Evolutionary conservation across 2,113 vertebrate species (phyloP).

Genomic region (Cynoglossus semilaevis): DNA sequence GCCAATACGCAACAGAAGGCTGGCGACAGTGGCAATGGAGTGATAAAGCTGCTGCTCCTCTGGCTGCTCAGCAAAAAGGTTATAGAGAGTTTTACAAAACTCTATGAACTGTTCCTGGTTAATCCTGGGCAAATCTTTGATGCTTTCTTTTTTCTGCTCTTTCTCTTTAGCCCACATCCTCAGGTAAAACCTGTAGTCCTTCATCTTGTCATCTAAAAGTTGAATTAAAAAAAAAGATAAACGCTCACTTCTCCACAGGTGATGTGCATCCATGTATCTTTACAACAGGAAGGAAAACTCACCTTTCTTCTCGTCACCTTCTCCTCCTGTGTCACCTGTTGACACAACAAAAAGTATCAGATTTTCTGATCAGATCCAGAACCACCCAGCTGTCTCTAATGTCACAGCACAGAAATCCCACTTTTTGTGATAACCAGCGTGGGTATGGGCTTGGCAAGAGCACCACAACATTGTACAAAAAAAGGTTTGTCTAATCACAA

Average conservation of each 20-base stretch:
- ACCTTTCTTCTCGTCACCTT: conserved; percentile 81
- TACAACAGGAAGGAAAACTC: background rate
- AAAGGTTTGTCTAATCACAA: conserved; percentile 11
- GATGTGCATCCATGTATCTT: background rate
- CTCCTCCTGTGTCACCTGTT: conserved; percentile 72
- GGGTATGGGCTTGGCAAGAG: background rate
- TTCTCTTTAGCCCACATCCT: conserved; percentile 94
- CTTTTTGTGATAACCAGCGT: conserved; percentile 7
- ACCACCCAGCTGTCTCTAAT: background rate
- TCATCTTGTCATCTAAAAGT: conserved; percentile 85
- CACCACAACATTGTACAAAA: background rate
- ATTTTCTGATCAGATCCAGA: background rate
- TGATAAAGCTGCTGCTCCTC: conserved; percentile 93
- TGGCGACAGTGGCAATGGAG: conserved; percentile 94
- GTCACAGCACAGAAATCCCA: background rate
- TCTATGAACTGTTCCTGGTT: conserved; percentile 99
- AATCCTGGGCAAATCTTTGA: conserved; percentile 95
- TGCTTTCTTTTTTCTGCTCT: conserved; percentile 87
- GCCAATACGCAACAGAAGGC: conserved; percentile 90
- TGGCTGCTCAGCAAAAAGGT: conserved; percentile 94
- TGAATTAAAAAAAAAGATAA: background rate
- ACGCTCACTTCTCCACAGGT: background rate
- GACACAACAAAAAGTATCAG: conserved; percentile 12
- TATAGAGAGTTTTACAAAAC: conserved; percentile 96
- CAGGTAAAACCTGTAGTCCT: conserved; percentile 93